Conservation (phyloP, 2,797 vertebrate genomes). For the Margarornis squamiger region DNA sequence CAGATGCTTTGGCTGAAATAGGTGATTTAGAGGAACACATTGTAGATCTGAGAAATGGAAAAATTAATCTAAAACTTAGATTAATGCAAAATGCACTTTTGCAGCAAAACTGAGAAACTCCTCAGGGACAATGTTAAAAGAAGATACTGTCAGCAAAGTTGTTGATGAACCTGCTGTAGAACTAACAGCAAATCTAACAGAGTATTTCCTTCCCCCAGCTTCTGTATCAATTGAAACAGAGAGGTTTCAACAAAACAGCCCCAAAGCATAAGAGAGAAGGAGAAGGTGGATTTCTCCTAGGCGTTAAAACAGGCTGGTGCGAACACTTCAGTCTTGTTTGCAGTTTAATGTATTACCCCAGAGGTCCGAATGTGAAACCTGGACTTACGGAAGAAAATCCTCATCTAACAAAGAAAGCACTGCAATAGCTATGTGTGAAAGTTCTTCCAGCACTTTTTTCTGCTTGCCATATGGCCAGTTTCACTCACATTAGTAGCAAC, state of each 20-base stretch:
- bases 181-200: background rate
- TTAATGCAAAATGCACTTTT: constrained; percentile 39
- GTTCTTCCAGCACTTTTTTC: constrained; percentile 67
- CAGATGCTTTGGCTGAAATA: constrained; percentile 75
- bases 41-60: constrained; percentile 45
- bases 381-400: constrained; percentile 57
- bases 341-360: constrained; percentile 65
- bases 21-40: constrained; percentile 68
- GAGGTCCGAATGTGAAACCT: constrained; percentile 74
- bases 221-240: background rate
- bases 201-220: background rate
- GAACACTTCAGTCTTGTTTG: constrained; percentile 59
- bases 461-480: constrained; percentile 76
- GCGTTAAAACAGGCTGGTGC: constrained; percentile 63
- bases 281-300: constrained; percentile 64
- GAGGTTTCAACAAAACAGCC: background rate
- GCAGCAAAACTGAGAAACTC: constrained; percentile 53
- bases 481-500: constrained; percentile 53
- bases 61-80: constrained; percentile 51
- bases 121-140: constrained; percentile 3
- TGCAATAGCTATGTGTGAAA: constrained; percentile 70
- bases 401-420: constrained; percentile 70
- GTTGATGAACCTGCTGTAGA: constrained; percentile 15
- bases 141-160: background rate
- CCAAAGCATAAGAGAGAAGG: constrained; percentile 21